Evolutionary conservation across 2,888 invertebrate species (phyloP).

Genomic region (Heliconius charithonia): DNA sequence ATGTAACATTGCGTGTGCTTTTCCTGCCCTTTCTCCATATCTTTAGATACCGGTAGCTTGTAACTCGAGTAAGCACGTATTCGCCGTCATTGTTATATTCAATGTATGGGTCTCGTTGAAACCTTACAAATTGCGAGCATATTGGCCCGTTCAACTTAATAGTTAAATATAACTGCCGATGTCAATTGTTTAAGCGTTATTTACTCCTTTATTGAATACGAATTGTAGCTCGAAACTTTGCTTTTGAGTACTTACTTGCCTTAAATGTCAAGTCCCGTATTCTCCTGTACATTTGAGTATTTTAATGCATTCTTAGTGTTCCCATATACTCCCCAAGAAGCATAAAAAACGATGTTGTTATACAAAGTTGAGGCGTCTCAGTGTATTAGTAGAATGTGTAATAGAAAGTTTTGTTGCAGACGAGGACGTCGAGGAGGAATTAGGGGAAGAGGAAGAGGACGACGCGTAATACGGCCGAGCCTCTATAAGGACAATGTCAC

Average conservation of each 20-base stretch:
- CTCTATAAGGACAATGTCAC: constrained; percentile 83
- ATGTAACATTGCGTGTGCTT: neutral
- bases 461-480: constrained; percentile 82
- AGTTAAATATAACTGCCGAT: neutral
- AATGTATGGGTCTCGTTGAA: constrained; percentile 38
- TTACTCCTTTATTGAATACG: neutral
- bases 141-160: constrained; percentile 2
- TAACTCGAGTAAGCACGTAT: constrained; percentile 41
- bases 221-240: neutral
- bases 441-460: constrained; percentile 81
- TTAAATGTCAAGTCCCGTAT: neutral
- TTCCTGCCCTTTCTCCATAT: constrained; percentile 27
- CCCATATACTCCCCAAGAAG: too few species aligned
- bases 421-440: constrained; percentile 80
- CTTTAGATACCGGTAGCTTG: constrained; percentile 30
- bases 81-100: constrained; percentile 39
- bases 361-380: neutral
- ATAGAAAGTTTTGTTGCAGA: constrained; percentile 65
- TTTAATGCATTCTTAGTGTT: too few species aligned
- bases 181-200: neutral
- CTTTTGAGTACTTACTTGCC: too few species aligned
- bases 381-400: neutral
- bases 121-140: constrained; percentile 39
- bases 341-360: too few species aligned
- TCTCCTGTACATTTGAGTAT: neutral